A percentile compares a stretch with the other conserved stretches of the same genome.
phyloP scores from a whole-genome alignment of 2,113 vertebrate genomes.

The Fregata magnificens region DNA sequence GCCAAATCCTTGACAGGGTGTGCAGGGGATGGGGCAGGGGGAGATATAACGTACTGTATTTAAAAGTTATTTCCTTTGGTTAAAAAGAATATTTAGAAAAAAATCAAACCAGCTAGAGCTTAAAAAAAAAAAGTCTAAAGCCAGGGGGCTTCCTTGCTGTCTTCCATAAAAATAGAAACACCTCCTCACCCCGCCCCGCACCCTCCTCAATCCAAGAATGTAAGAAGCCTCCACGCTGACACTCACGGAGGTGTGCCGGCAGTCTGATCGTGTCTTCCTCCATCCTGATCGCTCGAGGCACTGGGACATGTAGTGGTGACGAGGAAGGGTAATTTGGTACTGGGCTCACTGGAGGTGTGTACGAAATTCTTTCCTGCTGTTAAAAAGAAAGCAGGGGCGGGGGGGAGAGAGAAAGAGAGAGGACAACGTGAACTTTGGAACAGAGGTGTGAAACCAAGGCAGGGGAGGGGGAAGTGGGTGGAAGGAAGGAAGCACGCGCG shows the following conservation, averaged over 20 bases:
- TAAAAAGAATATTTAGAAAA: background rate
- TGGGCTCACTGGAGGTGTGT: slow-evolving; percentile 91
- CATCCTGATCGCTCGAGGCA: slow-evolving; percentile 88
- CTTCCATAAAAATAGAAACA: background rate
- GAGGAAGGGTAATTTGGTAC: slow-evolving; percentile 89
- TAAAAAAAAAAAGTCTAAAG: background rate
- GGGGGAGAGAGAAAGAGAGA: background rate
- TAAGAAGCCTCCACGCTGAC: background rate
- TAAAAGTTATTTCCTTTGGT: background rate
- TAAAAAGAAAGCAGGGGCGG: slow-evolving; percentile 72
- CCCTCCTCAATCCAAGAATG: background rate
- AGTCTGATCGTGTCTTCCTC: slow-evolving; percentile 92
- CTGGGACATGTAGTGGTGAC: slow-evolving; percentile 89
- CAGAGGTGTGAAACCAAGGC: background rate
- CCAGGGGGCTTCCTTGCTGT: background rate
- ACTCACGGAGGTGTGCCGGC: slow-evolving; percentile 97
- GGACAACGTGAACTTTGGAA: slow-evolving; percentile 58
- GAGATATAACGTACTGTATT: background rate
- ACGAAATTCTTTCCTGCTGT: slow-evolving; percentile 96
- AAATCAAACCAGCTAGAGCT: background rate
- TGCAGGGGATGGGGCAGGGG: background rate
- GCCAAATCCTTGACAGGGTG: background rate
- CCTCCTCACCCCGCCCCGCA: background rate
- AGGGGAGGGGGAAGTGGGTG: background rate
- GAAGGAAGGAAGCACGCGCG: slow-evolving; percentile 30